Conservation (phyloP, 2,113 vertebrate species). For the Nansenia antarctica region DNA sequence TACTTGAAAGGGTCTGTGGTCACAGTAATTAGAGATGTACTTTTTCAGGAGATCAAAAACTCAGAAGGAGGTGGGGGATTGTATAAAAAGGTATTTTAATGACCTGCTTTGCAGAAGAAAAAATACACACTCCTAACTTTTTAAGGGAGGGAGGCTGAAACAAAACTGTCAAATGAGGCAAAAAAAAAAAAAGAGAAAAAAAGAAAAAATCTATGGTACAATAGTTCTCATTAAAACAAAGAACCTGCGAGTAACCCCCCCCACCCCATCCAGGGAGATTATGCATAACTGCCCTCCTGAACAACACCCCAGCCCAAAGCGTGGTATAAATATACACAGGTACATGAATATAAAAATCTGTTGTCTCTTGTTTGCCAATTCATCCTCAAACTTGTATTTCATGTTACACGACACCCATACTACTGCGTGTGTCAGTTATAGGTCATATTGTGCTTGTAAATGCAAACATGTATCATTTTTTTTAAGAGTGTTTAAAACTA, state of each 20-base stretch:
- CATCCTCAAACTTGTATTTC: slow-evolving; percentile 45
- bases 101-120: slow-evolving; percentile 65
- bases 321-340: slow-evolving; percentile 73
- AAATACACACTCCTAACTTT: slow-evolving; percentile 52
- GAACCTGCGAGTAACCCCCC: slow-evolving; percentile 46
- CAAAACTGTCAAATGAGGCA: slow-evolving; percentile 44
- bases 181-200: slow-evolving; percentile 29
- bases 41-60: slow-evolving; percentile 51
- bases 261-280: slow-evolving; percentile 46
- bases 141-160: slow-evolving; percentile 47
- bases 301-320: slow-evolving; percentile 65
- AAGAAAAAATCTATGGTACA: slow-evolving; percentile 62
- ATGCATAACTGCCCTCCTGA: slow-evolving; percentile 58
- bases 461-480: slow-evolving; percentile 52
- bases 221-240: slow-evolving; percentile 70
- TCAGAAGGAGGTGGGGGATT: slow-evolving; percentile 40
- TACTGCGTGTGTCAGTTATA: slow-evolving; percentile 43
- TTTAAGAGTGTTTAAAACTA: slow-evolving; percentile 43
- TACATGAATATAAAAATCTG: slow-evolving; percentile 73
- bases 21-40: slow-evolving; percentile 53
- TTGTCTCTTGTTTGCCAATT: slow-evolving; percentile 59
- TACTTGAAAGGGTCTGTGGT: slow-evolving; percentile 46
- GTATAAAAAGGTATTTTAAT: slow-evolving; percentile 69
- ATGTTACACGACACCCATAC: slow-evolving; percentile 31
- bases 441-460: slow-evolving; percentile 74